Percentiles rank a stretch among this genome's conserved stretches.
phyloP scores from a whole-genome alignment of 2,797 vertebrate genomes.

The Diceros bicornis region DNA sequence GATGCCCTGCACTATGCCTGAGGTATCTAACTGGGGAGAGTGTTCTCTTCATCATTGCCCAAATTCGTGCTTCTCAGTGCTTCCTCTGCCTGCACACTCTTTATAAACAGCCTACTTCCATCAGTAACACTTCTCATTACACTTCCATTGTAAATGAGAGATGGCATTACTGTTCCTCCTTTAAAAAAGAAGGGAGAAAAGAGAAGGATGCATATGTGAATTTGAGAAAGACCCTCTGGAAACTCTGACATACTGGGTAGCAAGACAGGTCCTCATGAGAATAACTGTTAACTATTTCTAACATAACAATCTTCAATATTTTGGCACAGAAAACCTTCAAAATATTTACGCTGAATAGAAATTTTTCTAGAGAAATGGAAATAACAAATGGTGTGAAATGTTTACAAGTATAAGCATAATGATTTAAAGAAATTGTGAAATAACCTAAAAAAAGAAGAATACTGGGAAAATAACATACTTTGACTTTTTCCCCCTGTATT shows the following conservation, averaged over 20 bases:
- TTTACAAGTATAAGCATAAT: neutral
- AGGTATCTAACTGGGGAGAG: neutral
- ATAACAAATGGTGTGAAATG: neutral
- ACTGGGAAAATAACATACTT: neutral
- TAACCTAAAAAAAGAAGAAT: neutral
- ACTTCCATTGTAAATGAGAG: neutral
- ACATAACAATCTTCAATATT: neutral
- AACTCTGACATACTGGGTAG: neutral
- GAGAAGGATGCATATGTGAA: neutral
- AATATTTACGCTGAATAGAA: neutral
- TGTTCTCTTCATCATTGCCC: neutral
- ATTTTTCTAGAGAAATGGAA: neutral
- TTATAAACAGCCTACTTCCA: neutral
- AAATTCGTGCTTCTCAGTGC: neutral
- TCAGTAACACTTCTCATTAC: neutral
- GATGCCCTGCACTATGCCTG: rapidly evolving
- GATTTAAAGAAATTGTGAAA: neutral
- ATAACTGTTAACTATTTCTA: neutral
- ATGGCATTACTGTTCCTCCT: neutral
- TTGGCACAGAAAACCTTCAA: neutral
- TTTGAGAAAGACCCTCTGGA: neutral
- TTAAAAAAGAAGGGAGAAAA: neutral
- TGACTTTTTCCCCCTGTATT: neutral
- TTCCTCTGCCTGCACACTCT: neutral
- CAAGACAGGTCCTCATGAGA: neutral